A percentile compares a stretch with the other conserved stretches of the same genome.
These are phyloP conservation scores for Drosophila rufa DNA, from an alignment of 1,140 invertebrate species.

Conservation along the genomic window DNA sequence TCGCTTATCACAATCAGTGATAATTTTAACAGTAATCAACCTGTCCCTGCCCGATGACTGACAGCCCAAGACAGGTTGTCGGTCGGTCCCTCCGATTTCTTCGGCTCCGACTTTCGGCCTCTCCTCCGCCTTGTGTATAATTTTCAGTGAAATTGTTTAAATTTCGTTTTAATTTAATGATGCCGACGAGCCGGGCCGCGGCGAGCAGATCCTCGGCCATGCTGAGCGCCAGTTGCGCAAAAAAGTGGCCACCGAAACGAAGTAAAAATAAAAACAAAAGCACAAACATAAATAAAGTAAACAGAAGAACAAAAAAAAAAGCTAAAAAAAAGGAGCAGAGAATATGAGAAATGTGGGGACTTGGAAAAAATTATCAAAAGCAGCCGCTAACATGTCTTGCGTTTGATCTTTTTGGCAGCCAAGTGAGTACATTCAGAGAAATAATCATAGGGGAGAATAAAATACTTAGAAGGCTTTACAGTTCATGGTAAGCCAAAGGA, in stretches of 20 bases:
- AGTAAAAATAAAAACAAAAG: conserved; percentile 23
- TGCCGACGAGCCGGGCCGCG: conserved; percentile 38
- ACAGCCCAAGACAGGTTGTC: conserved; percentile 74
- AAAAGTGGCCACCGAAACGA: conserved; percentile 44
- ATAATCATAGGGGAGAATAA: not conserved
- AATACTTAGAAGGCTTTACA: no score
- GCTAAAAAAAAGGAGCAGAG: conserved; percentile 45
- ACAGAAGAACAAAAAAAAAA: conserved; percentile 13
- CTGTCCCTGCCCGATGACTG: conserved; percentile 74
- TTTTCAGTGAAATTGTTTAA: conserved; percentile 84
- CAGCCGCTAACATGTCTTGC: conserved; percentile 76
- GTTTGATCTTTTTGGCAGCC: conserved; percentile 73
- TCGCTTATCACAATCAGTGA: conserved; percentile 84
- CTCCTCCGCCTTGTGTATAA: conserved; percentile 74
- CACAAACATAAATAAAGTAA: conserved; percentile 42
- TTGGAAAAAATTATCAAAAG: conserved; percentile 78
- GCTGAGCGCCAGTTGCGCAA: conserved; percentile 76
- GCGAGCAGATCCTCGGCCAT: conserved; percentile 30
- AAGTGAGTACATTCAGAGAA: conserved; percentile 26
- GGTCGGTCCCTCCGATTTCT: conserved; percentile 36
- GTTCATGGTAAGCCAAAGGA: no score
- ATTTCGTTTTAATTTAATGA: conserved; percentile 85
- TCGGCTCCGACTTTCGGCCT: conserved; percentile 34
- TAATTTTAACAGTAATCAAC: conserved; percentile 85
- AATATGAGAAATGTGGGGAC: conserved; percentile 78